phyloP scores from a whole-genome alignment of 2,888 invertebrate genomes.

The Hyposoter didymator region DNA sequence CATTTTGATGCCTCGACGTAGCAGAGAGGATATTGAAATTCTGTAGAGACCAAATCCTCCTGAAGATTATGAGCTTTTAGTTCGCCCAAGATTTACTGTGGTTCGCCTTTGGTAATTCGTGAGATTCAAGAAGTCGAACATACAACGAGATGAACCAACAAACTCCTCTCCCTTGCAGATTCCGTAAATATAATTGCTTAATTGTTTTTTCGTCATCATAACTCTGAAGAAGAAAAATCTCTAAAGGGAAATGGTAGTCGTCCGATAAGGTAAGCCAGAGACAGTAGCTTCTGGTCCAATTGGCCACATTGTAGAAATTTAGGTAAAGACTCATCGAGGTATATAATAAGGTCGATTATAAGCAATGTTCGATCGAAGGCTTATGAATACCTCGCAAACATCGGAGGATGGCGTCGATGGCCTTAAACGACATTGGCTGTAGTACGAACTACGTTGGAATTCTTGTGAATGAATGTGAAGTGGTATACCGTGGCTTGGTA shows the following conservation, averaged over 20 bases:
- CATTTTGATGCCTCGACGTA: not conserved
- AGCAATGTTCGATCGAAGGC: constrained; percentile 7
- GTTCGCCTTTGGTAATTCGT: not conserved
- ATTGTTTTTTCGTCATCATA: not conserved
- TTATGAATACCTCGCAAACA: not conserved
- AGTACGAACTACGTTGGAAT: not conserved
- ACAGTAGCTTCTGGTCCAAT: not conserved
- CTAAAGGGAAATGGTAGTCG: not conserved
- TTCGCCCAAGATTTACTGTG: not conserved
- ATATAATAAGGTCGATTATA: constrained; percentile 1
- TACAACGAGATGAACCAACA: not conserved
- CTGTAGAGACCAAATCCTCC: not conserved
- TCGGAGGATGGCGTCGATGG: constrained; percentile 1
- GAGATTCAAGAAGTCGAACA: not conserved
- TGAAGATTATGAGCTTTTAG: not conserved
- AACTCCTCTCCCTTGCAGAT: not conserved
- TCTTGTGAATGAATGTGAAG: constrained; percentile 18
- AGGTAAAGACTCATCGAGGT: not conserved
- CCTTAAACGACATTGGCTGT: not conserved
- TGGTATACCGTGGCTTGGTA: constrained; percentile 6
- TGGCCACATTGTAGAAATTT: not conserved
- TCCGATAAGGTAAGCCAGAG: not conserved
- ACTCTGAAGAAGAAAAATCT: too few relatives aligned
- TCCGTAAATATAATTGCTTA: not conserved
- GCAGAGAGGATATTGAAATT: not conserved